Percentiles rank a stretch among this genome's conserved stretches.
Evolutionary conservation across 2,888 invertebrate genomes (phyloP).

Genomic region (Danaus chrysippus): DNA sequence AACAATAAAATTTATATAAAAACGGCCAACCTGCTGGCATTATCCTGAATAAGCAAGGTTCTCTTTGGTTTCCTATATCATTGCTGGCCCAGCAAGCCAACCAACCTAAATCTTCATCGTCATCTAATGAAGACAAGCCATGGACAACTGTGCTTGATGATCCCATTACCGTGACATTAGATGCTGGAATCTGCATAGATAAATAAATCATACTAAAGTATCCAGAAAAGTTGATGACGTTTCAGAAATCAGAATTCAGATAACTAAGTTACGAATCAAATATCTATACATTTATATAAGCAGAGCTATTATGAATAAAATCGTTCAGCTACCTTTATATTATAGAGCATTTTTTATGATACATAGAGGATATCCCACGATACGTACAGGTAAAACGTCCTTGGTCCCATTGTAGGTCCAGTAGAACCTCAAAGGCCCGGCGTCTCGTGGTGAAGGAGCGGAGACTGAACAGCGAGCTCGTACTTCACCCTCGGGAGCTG

Average conservation of each 20-base stretch:
- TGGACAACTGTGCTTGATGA: constrained; percentile 80
- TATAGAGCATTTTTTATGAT: too few relatives aligned
- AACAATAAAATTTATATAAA: background rate
- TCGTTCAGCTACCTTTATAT: too few relatives aligned
- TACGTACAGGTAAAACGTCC: constrained; percentile 84
- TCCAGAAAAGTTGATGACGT: background rate
- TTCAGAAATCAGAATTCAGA: background rate
- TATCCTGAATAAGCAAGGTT: constrained; percentile 90
- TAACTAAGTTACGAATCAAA: background rate
- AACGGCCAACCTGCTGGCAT: constrained; percentile 85
- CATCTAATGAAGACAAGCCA: constrained; percentile 70
- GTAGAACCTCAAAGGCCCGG: constrained; percentile 83
- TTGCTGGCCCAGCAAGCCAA: constrained; percentile 94
- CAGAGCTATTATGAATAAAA: too few relatives aligned
- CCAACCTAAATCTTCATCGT: constrained; percentile 85
- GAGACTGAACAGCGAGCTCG: constrained; percentile 89
- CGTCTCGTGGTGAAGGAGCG: constrained; percentile 84
- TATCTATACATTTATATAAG: too few relatives aligned
- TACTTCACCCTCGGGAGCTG: constrained; percentile 85
- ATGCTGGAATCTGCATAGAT: constrained; percentile 71
- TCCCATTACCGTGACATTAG: constrained; percentile 71
- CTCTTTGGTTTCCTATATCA: constrained; percentile 87
- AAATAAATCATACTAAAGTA: background rate
- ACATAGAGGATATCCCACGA: background rate
- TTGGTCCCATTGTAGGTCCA: constrained; percentile 92